Evolutionary conservation across 1,140 invertebrate genomes (phyloP), one percentile per base, ranked within the genome.

Genomic region (Megalopta genalis): DNA sequence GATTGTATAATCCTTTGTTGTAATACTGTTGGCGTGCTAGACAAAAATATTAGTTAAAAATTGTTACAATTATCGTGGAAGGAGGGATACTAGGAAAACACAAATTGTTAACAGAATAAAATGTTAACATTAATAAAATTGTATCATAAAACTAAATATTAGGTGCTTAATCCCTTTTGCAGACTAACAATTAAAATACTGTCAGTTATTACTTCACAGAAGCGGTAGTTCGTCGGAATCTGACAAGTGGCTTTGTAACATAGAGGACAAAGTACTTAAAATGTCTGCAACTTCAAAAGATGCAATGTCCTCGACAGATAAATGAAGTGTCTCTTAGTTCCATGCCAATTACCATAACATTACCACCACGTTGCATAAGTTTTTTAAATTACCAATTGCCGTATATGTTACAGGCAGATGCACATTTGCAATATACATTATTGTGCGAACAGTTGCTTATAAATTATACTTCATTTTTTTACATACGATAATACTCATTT

Each of bases 301-400:
- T 21, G 14, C 1, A 60, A 4, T 54, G n/a, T 72, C 37, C 23
- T 60, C 14, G 12, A 14, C 59, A 39, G 23, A 18, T 42, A 72
- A 49, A 23, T 72, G 37, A 54, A 74, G 23, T 66, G 39, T 60
- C n/a, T 74, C 12, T 12, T 14, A 67, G 27, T 32, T 74, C 59
- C 39, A 27, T 67, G 16, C 54, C 49, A 79, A 79, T 74, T 79
- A 79, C 10, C 77, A 74, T 79, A 79, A 71, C 27, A 66, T 67
- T 59, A 71, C 23, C 27, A 71, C 23, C 21, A 60, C 27, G 46
- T 81, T 81, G 37, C 42, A n/a, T 77, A 81, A 77, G 46, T 65
- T 14, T 23, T 0, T 71, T 65, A 7, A 54, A 71, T 49, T 57
- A 54, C 21, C 42, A 21, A n/a, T 62, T 32, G 49, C 1, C 42